phyloP scores from a whole-genome alignment of 2,797 vertebrate species.

The Enteromius argenteus region DNA sequence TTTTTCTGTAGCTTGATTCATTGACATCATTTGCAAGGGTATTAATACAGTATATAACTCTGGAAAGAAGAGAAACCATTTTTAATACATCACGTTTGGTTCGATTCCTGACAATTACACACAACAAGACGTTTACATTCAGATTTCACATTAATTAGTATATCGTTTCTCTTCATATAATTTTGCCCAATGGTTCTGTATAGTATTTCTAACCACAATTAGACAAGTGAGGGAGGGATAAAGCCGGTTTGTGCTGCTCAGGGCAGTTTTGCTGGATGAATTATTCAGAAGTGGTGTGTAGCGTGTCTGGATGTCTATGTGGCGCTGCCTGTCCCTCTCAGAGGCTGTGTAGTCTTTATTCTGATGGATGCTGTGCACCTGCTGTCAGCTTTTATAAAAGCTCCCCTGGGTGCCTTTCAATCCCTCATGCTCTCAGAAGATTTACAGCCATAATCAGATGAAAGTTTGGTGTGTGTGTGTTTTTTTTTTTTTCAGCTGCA shows the following conservation, averaged over 20 bases:
- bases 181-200: neutral
- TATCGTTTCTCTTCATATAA: neutral
- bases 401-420: constrained; percentile 27
- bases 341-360: constrained; percentile 2
- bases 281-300: constrained; percentile 31
- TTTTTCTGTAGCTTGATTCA: constrained; percentile 12
- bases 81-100: neutral
- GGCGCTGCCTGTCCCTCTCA: constrained; percentile 11
- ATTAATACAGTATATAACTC: neutral
- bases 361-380: constrained; percentile 39
- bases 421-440: constrained; percentile 26
- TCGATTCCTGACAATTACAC: neutral
- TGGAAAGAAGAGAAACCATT: neutral
- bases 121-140: neutral
- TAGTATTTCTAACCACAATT: neutral
- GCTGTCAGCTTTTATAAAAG: constrained; percentile 44
- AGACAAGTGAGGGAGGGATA: neutral
- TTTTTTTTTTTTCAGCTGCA: neutral
- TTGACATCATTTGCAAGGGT: neutral
- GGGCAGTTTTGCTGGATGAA: neutral
- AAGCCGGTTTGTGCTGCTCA: neutral
- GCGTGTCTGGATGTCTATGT: constrained; percentile 19
- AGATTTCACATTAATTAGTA: neutral
- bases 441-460: constrained; percentile 26
- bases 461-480: neutral